Conservation (phyloP, 2,797 vertebrate species). For the Martes flavigula region DNA sequence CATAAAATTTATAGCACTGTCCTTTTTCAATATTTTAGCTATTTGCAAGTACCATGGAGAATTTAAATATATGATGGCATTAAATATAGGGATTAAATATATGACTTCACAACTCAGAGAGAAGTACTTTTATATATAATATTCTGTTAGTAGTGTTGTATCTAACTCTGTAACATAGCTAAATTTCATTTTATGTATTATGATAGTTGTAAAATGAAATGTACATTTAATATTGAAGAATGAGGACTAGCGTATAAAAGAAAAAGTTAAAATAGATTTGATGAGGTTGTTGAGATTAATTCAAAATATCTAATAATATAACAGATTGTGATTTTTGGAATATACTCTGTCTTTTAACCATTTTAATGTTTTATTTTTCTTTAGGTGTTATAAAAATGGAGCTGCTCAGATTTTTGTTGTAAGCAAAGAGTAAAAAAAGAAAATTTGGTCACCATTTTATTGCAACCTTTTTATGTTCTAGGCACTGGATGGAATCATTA, state of each 20-base stretch:
- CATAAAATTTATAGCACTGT: neutral
- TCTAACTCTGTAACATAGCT: neutral
- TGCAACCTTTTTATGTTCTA: neutral
- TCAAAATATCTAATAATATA: neutral
- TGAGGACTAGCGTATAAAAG: neutral
- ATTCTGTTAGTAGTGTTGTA: neutral
- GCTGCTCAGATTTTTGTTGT: neutral
- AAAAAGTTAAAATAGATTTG: neutral
- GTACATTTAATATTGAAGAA: neutral
- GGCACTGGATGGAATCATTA: neutral
- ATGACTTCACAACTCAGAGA: neutral
- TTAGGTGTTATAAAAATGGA: conserved; percentile 34
- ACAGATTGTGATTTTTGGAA: neutral
- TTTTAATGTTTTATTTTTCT: neutral
- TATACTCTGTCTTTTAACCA: neutral
- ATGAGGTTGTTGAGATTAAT: conserved; percentile 3
- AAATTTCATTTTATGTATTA: conserved; percentile 14
- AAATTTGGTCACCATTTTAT: neutral
- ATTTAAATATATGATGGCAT: neutral
- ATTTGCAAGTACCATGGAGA: neutral
- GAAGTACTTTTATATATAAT: conserved; percentile 31
- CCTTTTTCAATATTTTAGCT: neutral
- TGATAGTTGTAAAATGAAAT: neutral
- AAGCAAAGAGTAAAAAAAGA: neutral
- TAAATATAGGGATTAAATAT: neutral